Conservation (phyloP, 2,797 vertebrate genomes). For the Sebastes cheni region DNA sequence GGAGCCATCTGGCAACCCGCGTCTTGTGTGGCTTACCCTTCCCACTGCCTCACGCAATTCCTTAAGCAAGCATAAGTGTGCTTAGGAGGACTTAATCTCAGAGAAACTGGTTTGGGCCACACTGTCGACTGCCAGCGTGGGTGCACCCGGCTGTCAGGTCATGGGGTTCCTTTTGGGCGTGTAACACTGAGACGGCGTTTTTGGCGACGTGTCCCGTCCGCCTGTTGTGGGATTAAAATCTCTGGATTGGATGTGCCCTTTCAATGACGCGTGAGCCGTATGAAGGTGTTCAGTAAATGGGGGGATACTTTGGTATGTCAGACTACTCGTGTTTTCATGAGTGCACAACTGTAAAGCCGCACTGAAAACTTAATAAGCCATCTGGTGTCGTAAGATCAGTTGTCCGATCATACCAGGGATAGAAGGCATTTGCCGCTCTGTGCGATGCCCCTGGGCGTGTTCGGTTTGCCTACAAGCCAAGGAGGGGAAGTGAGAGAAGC, state of each 20-base stretch:
- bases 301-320: conserved; percentile 14
- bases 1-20: conserved; percentile 80
- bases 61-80: conserved; percentile 79
- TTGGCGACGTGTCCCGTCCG: conserved; percentile 1
- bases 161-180: conserved; percentile 68
- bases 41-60: conserved; percentile 74
- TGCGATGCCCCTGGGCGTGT: conserved; percentile 45
- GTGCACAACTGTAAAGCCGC: conserved; percentile 21
- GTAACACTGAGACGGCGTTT: conserved; percentile 42
- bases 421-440: conserved; percentile 21
- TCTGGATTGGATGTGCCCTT: conserved; percentile 22
- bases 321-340: conserved; percentile 11
- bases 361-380: conserved; percentile 33
- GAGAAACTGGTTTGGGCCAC: conserved; percentile 73
- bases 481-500: conserved; percentile 54
- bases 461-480: conserved; percentile 23
- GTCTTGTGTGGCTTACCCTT: conserved; percentile 78
- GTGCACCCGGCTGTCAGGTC: conserved; percentile 60
- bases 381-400: conserved; percentile 18
- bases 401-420: conserved; percentile 11
- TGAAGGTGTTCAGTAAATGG: conserved; percentile 5
- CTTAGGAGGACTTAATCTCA: conserved; percentile 81
- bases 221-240: conserved; percentile 50
- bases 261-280: conserved; percentile 20
- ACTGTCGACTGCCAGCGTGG: conserved; percentile 52